Evolutionary conservation across 2,113 vertebrate genomes (phyloP), one percentile per base, ranked within the genome.

Genomic region (Glaucomys volans): DNA sequence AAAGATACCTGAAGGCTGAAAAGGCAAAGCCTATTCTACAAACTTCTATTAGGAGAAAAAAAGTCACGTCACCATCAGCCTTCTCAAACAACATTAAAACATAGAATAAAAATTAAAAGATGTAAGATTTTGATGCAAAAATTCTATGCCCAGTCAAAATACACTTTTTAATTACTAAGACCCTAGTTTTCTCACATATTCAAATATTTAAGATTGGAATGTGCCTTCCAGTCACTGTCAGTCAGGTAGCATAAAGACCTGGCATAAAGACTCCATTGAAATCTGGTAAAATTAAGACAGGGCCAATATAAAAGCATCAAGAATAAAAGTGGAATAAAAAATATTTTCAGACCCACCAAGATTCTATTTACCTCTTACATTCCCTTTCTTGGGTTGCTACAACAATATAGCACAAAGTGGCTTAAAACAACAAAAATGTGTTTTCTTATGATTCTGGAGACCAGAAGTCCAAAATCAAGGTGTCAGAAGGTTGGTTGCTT

Each of bases 291-390:
- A 32, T 69, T 54, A 71, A 82, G 42, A 75, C 13, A 95, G 20
- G 30, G 8, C 42, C 85, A 91, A 77, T 30, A 72, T 35, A 50
- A 89, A 74, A 81, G 35, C 12, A 85, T 62, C 66, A 90, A 69
- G 47, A 94, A 66, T 37, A 13, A 71, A 28, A 40, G 35, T 52
- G 69, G 90, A 96, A 82, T 62, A 37, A 92, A 74, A 74, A 14
- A 80, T 11, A 95, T 52, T 94, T 95, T 64, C 42, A 82, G 26
- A 47, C 11, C 59, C 93, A 35, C 37, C 59, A 82, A 77, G 44
- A 77, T 47, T 82, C 30, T 37, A 42, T 35, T 76, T 62, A 87
- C 13, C 12, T 85, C 28, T 35, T 74, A 24, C 28, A 40, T 37
- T 35, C 0, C 18, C 11, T 81, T 82, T 62, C 8, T 76, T 87